Percentiles rank a stretch among this genome's conserved stretches.
These are phyloP conservation scores for Hypomecis punctinalis DNA, from an alignment of 2,888 invertebrate genomes.

Conservation along the genomic window DNA sequence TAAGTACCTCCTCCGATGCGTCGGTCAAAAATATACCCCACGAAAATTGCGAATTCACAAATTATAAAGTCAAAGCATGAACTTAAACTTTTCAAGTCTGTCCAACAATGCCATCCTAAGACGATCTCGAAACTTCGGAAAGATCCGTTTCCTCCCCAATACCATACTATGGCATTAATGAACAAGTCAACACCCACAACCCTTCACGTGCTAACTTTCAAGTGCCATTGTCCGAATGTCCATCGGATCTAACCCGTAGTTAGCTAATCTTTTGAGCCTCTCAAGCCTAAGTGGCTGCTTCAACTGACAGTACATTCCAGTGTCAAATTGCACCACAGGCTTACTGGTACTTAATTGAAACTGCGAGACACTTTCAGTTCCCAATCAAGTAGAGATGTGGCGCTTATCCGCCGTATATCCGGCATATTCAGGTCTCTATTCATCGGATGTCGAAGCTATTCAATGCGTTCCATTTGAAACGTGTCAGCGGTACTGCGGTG, in stretches of 20 bases:
- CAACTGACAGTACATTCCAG: slow-evolving; percentile 30
- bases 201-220: slow-evolving; percentile 11
- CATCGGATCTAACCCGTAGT: slow-evolving; percentile 22
- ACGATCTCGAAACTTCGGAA: not conserved
- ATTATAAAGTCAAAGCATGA: too few relatives aligned
- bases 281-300: slow-evolving; percentile 22
- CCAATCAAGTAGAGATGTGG: slow-evolving; percentile 25
- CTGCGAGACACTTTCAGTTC: slow-evolving; percentile 30
- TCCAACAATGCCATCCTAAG: not conserved
- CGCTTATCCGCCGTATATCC: slow-evolving; percentile 11
- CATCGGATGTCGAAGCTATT: slow-evolving; percentile 7
- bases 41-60: too few relatives aligned
- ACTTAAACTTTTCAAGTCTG: too few relatives aligned
- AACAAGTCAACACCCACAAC: slow-evolving; percentile 12
- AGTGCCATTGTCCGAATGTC: slow-evolving; percentile 21
- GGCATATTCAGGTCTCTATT: not conserved
- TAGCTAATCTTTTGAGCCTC: slow-evolving; percentile 35
- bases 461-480: slow-evolving; percentile 4
- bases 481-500: not conserved
- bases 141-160: not conserved
- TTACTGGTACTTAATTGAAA: slow-evolving; percentile 36
- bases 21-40: too few relatives aligned
- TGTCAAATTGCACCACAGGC: slow-evolving; percentile 34
- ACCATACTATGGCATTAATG: not conserved
- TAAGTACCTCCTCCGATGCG: too few relatives aligned